Base-by-base conservation (phyloP, 2,797 vertebrate species). In the Falco peregrinus region DNA sequence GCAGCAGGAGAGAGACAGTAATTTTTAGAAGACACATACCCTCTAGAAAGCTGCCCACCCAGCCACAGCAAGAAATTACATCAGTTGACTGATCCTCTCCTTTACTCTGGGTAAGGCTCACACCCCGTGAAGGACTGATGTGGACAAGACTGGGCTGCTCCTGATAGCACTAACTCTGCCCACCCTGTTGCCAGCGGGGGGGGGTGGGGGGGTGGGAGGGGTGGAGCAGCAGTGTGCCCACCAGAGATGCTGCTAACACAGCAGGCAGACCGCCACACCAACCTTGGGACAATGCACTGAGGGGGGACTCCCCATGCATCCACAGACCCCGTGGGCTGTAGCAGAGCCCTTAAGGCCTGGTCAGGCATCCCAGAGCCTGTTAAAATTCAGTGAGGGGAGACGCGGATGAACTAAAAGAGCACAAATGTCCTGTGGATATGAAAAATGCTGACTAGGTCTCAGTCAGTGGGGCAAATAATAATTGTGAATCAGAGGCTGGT, bases 381-480 rank as follows among this genome's bases (percentile, higher is more conserved):
- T 78, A 71, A 85, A 89, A 94, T 89, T 71, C 63, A 71, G 16
- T 28, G 51, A 85, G 29, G 50, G 53, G 25, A 93, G 59, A 61
- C 15, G 28, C 28, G n/a, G 78, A 37, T 82, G 54, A 88, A 88
- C 65, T 54, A 51, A 61, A 67, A 45, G 13, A 94, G 21, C 0
- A 0, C 21, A 59, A 93, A 59, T 73, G 43, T 89, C 80, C 63
- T 28, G 12, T 4, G 5, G 79, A 57, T 91, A 78, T 83, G 83
- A 92, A 80, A 92, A 87, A 71, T 6, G 51, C 81, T 84, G 88
- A 94, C 77, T 67, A 37, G 80, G 86, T 82, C 86, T 92, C 90
- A 65, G 77, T 11, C 47, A 82, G 80, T 17, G 61, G 82, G 89
- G 57, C 91, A 93, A 93, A 77, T 54, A 97, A 93, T 84, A 93